Evolutionary conservation across 2,113 vertebrate species (phyloP), one percentile per base, ranked within the genome.

Genomic region (Gymnocephalus cernua): DNA sequence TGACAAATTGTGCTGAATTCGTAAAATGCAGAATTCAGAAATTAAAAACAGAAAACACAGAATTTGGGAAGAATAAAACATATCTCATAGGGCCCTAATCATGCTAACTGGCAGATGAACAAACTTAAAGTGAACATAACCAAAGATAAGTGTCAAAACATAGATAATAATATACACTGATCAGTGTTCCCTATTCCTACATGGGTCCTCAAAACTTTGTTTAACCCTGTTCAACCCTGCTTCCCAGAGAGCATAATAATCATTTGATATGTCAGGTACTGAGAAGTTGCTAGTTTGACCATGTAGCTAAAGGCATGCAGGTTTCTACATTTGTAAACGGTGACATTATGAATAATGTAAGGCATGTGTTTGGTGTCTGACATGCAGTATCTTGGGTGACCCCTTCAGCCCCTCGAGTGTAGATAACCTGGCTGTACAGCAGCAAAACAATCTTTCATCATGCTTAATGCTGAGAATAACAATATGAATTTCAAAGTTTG

Each of bases 301-400:
- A 66, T 35, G 48, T 50, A 64, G 47, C 68, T 27, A 12, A 25
- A 59, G n/a, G 74, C 35, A n/a, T 64, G 77, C 21, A 66, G 56
- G 35, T 77, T 80, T 80, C 29, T 32, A 44, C 64, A 86, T 80
- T 69, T 75, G 51, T 47, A 87, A 70, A 66, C 51, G 50, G 73
- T 50, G 57, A 62, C 53, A 68, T 12, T 13, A 82, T 89, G 76
- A 85, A 91, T 86, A 83, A 91, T 85, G 72, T 67, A 81, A 71
- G 29, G 4, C 15, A 2, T 48, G 75, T 47, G 41, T 86, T 73
- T 72, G 53, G 25, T 72, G 56, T 64, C 71, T 72, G 77, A 84
- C 69, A 66, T 48, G 21, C 45, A 61, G 53, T 78, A 86, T 89
- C 83, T 88, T 56, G 47, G 57, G 21, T 70, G 63, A 83, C 73